These are phyloP conservation scores for Drosophila azteca DNA, from an alignment of 1,140 invertebrate genomes.

Conservation along the genomic window DNA sequence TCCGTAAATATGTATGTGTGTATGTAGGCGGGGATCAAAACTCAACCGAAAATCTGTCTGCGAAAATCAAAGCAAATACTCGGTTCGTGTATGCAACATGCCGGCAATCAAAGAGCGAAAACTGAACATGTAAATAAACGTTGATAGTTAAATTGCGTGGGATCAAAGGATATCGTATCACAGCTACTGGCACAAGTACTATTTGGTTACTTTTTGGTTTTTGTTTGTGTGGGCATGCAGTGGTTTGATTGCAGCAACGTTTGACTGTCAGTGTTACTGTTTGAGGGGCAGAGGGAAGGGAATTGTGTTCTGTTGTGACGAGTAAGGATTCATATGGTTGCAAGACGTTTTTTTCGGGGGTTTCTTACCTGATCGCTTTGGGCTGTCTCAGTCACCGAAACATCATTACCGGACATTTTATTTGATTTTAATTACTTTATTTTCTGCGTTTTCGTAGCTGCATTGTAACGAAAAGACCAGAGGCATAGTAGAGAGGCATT, in stretches of 20 bases:
- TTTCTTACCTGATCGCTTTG: constrained; percentile 77
- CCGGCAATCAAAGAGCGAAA: constrained; percentile 42
- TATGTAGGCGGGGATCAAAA: constrained; percentile 15
- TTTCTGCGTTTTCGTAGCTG: constrained; percentile 33
- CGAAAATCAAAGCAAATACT: constrained; percentile 42
- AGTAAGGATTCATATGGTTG: background rate
- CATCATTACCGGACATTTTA: constrained; percentile 76
- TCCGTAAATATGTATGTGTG: constrained; percentile 17
- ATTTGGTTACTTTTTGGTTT: constrained; percentile 15
- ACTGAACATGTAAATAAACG: constrained; percentile 41
- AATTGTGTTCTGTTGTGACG: background rate
- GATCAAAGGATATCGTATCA: constrained; percentile 25
- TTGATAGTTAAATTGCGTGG: constrained; percentile 36
- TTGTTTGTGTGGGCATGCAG: constrained; percentile 24
- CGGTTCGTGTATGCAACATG: constrained; percentile 24
- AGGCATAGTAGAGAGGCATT: constrained; percentile 20
- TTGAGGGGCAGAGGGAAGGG: background rate
- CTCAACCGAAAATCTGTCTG: constrained; percentile 44
- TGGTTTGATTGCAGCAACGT: constrained; percentile 16
- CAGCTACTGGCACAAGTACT: background rate
- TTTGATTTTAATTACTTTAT: constrained; percentile 22
- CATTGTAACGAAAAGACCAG: constrained; percentile 21
- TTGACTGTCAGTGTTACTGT: background rate
- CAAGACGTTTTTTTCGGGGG: background rate
- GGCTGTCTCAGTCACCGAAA: constrained; percentile 72